Evolutionary conservation across 2,888 invertebrate species (phyloP), one percentile per base, ranked within the genome.

Genomic region (Erebia aethiops): DNA sequence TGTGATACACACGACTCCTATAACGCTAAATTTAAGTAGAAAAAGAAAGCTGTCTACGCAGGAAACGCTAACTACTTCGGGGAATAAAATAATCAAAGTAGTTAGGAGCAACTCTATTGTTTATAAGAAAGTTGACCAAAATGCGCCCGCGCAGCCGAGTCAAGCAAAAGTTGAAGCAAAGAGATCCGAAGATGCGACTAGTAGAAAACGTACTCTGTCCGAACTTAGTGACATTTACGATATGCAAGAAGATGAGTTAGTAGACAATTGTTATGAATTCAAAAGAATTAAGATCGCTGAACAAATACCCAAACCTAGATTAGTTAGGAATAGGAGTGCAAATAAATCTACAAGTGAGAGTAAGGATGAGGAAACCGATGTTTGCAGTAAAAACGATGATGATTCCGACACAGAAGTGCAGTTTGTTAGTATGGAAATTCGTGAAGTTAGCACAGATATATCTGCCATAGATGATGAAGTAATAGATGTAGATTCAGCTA

Each of bases 11-110:
- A 75, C 77, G 0, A 81, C 82, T 41, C 90, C 88, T 0, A 91
- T 91, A 61, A 88, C 89, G 0, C 75, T 92, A 1, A 92, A 89
- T 65, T 75, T 92, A 51, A 86, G 78, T 71, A 83, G 91, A 26
- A 93, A 92, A 78, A 81, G 92, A 69, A 92, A 91, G 74, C 73
- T 89, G 14, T 90, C 92, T 1, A 90, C 93, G 0, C 91, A 91
- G 43, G 92, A 92, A 74, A 86, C 90, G 0, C 80, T 91, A 5
- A 89, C 91, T 0, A 87, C 91, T 0, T 83, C 89, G 0, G 91
- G 92, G 3, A 90, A 91, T 74, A 93, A 93, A 80, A 89, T 93
- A 35, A 87, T 93, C 11, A 93, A 93, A 84, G 86, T 93, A 5
- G 91, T 93, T 14, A 80, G 92, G 65, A 93, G 88, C 76, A 93